Base-by-base conservation (phyloP, 2,797 vertebrate species). In the Columba guinea region DNA sequence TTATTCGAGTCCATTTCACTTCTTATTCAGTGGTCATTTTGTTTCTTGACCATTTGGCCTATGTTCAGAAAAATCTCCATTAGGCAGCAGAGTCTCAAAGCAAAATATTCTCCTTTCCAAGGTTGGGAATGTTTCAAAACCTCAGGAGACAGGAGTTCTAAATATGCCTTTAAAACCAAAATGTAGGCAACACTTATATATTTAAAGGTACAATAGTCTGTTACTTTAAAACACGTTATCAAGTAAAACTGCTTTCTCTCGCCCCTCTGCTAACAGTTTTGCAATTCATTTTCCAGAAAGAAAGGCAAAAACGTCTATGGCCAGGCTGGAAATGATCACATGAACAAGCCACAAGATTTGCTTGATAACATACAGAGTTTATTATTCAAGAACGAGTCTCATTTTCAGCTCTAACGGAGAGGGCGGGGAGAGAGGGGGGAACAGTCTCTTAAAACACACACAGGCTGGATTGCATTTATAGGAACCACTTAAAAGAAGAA, bases 331-430 rank as follows among this genome's bases (percentile, higher is more conserved):
- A 96, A 89, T 30, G 70, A 93, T 95, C 94, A 95, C 96, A 96
- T 94, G 95, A 94, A 75, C 89, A 95, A 91, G 86, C 91, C 97
- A 96, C 97, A 97, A 92, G 95, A 97, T 97, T 97, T 96, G 82
- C 97, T 96, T 97, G 95, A 97, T 95, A 97, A 98, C 96, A 94
- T 94, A 93, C 84, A 90, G 89, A 86, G 96, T 97, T 97, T 97
- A 94, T 94, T 95, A 94, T 96, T 96, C 84, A 78, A 83, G 75
- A 93, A 65, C 1, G 15, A 93, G 89, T 90, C 96, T 85, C 89
- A 86, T 91, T 96, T 93, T 87, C 90, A 91, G 92, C 93, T 95
- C 79, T 64, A 23, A 94, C 84, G 84, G 92, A 82, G 95, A 95
- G 93, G 91, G 91, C 41, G 56, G 93, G 93, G 94, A 94, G 93